phyloP scores from a whole-genome alignment of 1,140 invertebrate genomes.

The Doryteuthis pealeii region DNA sequence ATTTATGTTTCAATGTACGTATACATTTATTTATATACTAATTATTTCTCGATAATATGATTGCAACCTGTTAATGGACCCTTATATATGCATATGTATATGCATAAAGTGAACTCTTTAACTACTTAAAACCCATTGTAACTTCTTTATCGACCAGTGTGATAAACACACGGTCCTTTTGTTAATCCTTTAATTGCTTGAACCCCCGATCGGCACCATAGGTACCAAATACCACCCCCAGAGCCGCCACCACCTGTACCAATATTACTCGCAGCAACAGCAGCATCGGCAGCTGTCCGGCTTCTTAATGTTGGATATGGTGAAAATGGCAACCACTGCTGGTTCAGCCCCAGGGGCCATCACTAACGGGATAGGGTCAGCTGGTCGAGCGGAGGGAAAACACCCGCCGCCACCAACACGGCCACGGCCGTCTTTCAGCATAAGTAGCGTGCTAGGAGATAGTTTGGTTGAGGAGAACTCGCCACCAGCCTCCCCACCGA shows the following conservation, averaged over 20 bases:
- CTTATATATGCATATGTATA: too few species aligned
- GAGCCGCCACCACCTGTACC: background rate
- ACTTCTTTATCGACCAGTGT: background rate
- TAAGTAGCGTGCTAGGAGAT: slow-evolving; percentile 38
- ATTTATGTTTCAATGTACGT: too few species aligned
- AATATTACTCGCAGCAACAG: background rate
- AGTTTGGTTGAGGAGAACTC: slow-evolving; percentile 21
- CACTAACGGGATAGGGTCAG: background rate
- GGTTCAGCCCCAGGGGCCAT: background rate
- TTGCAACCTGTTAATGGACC: too few species aligned
- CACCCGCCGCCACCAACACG: background rate
- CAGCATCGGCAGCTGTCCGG: background rate
- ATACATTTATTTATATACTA: too few species aligned
- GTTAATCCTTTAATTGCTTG: background rate
- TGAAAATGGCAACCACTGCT: background rate
- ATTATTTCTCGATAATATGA: too few species aligned
- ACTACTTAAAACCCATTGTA: background rate
- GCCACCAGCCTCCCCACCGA: background rate
- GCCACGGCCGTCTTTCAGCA: slow-evolving; percentile 32
- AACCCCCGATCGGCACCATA: background rate
- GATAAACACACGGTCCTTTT: background rate
- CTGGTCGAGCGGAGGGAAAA: background rate
- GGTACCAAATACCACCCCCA: background rate
- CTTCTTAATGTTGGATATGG: slow-evolving; percentile 4
- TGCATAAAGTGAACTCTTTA: too few species aligned